phyloP scores from a whole-genome alignment of 2,113 vertebrate species.

The Condylura cristata region DNA sequence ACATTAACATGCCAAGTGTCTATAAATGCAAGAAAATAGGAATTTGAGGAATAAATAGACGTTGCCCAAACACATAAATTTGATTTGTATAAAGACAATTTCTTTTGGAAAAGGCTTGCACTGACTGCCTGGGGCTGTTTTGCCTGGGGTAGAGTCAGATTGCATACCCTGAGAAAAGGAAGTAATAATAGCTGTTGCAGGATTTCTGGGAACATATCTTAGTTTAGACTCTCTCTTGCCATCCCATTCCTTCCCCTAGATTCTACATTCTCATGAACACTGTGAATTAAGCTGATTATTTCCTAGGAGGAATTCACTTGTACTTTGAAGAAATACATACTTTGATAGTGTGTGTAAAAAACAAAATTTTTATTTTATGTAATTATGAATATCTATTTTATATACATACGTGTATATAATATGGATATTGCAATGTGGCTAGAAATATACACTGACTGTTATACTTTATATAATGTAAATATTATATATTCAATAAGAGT shows the following conservation, averaged over 20 bases:
- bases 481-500: not conserved
- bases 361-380: not conserved
- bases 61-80: not conserved
- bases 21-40: not conserved
- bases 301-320: not conserved
- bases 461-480: not conserved
- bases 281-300: not conserved
- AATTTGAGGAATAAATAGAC: not conserved
- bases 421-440: no score
- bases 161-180: not conserved
- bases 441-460: not conserved
- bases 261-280: not conserved
- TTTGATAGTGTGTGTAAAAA: no score
- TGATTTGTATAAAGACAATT: not conserved
- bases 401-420: not conserved
- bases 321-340: not conserved
- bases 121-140: not conserved
- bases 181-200: not conserved
- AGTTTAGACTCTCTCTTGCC: not conserved
- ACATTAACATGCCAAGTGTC: not conserved
- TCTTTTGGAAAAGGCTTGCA: not conserved
- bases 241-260: not conserved
- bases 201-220: not conserved
- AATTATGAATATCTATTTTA: not conserved
- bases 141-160: not conserved